Evolutionary conservation across 1,140 invertebrate genomes (phyloP), one percentile per base, ranked within the genome.

Genomic region (Ceratina japonica): DNA sequence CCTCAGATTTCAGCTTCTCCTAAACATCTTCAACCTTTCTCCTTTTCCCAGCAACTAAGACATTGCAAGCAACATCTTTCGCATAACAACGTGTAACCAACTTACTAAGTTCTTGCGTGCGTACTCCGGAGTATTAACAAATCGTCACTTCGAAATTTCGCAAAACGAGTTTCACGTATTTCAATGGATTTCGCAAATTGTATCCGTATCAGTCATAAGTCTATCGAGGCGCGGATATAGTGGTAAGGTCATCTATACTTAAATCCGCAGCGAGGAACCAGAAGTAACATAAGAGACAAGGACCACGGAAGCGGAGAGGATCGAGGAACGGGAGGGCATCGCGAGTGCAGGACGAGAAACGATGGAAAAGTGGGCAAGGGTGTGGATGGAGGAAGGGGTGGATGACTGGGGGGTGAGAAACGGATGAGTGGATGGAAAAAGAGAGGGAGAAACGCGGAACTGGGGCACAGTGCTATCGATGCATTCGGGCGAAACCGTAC

Each of bases 401-500:
- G 44, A 13, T 31, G 64, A 54, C n/a, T 8, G 18, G 3, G 31
- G 64, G 51, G 24, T 27, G 66, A 65, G 62, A 66, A 49, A 64
- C n/a, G 64, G 51, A 62, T 16, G 49, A 77, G 78, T 81, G 62
- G 31, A 58, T 15, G 27, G 52, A 52, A 65, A 70, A 75, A 64
- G 61, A 73, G 52, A 59, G 58, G 22, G 54, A 68, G 69, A 51
- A 64, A 72, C 61, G 80, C 80, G 80, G 79, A 89, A 88, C 85
- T 87, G 79, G 86, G 86, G 83, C 87, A 87, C 70, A 80, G 75
- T 87, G 76, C 75, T 88, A 88, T 88, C 88, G 85, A 88, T 88
- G 88, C 85, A 88, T 87, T 87, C 83, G 78, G 79, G 69, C 54
- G 82, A 87, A 86, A 87, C 73, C 77, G 63, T 74, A 69, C 68